Conservation (phyloP, 1,140 invertebrate genomes). For the Acromyrmex charruanus region DNA sequence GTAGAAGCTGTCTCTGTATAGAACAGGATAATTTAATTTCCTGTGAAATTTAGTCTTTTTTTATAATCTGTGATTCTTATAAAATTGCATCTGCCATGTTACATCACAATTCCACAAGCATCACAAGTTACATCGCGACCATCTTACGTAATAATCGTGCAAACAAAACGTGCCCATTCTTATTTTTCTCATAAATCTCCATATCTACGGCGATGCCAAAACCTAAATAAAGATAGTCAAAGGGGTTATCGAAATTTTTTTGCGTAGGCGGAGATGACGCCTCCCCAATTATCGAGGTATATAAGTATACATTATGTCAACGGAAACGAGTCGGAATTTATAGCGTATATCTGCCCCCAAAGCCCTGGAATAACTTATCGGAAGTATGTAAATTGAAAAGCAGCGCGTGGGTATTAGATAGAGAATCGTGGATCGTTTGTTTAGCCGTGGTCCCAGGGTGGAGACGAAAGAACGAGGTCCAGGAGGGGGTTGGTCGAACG, state of each 20-base stretch:
- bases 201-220: background rate
- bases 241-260: constrained; percentile 28
- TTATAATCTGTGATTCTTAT: background rate
- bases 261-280: constrained; percentile 55
- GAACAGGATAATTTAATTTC: background rate
- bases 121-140: background rate
- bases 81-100: background rate
- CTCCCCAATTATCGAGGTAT: constrained; percentile 51
- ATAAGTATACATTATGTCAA: constrained; percentile 64
- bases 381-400: constrained; percentile 80
- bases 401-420: constrained; percentile 65
- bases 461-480: constrained; percentile 19
- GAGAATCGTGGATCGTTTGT: constrained; percentile 55
- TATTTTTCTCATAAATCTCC: constrained; percentile 47
- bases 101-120: background rate
- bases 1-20: background rate
- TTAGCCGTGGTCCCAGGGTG: constrained; percentile 49
- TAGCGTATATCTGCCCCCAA: background rate
- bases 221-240: background rate
- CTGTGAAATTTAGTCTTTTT: background rate
- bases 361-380: constrained; percentile 66
- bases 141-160: constrained; percentile 6
- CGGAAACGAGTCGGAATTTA: constrained; percentile 54
- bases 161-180: background rate
- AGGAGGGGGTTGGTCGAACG: constrained; percentile 61